A percentile compares a stretch with the other conserved stretches of the same genome.
phyloP scores from a whole-genome alignment of 2,113 vertebrate species.

The Cebus imitator region DNA sequence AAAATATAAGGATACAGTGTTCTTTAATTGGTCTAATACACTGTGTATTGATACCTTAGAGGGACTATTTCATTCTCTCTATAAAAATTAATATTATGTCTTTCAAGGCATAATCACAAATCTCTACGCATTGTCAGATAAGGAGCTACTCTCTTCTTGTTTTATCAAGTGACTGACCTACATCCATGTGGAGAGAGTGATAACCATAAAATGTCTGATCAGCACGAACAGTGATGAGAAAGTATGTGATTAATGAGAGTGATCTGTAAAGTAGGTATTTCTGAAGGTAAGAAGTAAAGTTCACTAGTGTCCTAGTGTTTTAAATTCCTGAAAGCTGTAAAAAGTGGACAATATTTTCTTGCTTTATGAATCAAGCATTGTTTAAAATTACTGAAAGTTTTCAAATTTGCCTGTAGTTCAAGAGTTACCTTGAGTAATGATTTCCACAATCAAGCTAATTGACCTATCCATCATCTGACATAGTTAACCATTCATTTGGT shows the following conservation, averaged over 20 bases:
- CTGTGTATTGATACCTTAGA: neutral
- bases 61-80: neutral
- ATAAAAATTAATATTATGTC: neutral
- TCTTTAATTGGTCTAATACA: neutral
- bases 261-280: neutral
- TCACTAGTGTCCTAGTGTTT: neutral
- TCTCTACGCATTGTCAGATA: neutral
- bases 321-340: neutral
- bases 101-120: neutral
- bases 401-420: too few relatives aligned
- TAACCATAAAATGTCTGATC: neutral
- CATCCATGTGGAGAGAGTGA: neutral
- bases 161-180: neutral
- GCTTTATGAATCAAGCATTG: too few relatives aligned
- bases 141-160: neutral
- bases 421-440: neutral
- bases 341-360: neutral
- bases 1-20: neutral
- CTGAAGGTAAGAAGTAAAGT: neutral
- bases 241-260: neutral
- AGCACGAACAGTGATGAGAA: neutral
- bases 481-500: neutral
- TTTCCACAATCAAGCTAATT: neutral
- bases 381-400: too few relatives aligned
- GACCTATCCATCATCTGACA: neutral